Conservation (phyloP, 2,113 vertebrate genomes). For the Tachysurus fulvidraco region DNA sequence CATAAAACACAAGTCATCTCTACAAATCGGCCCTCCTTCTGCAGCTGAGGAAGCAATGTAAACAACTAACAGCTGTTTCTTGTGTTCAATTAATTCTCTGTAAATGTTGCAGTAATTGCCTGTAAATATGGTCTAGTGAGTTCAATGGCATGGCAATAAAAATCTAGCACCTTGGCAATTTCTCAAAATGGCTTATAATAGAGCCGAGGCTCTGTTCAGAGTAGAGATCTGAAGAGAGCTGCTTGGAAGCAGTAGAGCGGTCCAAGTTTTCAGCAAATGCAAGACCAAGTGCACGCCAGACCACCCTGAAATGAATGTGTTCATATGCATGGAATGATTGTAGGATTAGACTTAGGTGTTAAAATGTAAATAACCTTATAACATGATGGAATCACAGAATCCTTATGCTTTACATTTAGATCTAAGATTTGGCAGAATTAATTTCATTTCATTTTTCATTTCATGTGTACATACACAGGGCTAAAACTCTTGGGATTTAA, state of each 20-base stretch:
- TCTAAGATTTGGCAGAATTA: neutral
- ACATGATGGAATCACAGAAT: no score
- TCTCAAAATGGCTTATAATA: constrained; percentile 14
- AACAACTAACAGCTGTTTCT: constrained; percentile 48
- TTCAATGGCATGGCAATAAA: constrained; percentile 33
- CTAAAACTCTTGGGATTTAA: neutral
- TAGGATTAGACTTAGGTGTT: neutral
- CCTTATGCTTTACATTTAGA: neutral
- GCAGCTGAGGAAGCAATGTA: constrained; percentile 27
- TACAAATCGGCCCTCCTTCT: constrained; percentile 8
- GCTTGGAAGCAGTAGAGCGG: neutral
- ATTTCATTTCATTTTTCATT: no score
- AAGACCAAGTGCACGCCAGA: constrained; percentile 10
- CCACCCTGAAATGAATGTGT: constrained; percentile 32
- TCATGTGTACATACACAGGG: neutral
- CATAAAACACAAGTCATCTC: constrained; percentile 35
- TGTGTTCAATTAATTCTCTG: constrained; percentile 36
- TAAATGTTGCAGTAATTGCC: constrained; percentile 40
- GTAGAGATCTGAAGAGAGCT: constrained; percentile 5
- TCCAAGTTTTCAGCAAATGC: constrained; percentile 10
- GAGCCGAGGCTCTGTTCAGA: neutral
- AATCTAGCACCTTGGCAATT: constrained; percentile 29
- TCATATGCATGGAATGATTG: neutral
- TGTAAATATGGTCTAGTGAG: constrained; percentile 36
- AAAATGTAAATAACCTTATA: neutral